A percentile compares a stretch with the other conserved stretches of the same genome.
These are phyloP conservation scores for Lithophane semibrunnea DNA, from an alignment of 2,888 invertebrate genomes.

Conservation along the genomic window DNA sequence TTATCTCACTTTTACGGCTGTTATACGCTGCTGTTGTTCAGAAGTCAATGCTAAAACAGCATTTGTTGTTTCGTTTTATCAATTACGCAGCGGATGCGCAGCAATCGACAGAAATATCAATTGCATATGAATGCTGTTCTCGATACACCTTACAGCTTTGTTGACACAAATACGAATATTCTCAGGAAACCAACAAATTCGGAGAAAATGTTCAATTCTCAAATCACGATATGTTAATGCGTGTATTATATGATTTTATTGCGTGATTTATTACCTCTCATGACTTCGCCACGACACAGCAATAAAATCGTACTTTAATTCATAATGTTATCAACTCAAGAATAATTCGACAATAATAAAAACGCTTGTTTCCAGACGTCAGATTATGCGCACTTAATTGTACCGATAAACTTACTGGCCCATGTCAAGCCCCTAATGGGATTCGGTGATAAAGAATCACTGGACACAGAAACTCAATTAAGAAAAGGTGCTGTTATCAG, in stretches of 20 bases:
- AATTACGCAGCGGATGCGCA: constrained; percentile 80
- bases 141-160: constrained; percentile 49
- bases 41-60: constrained; percentile 71
- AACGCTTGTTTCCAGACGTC: constrained; percentile 67
- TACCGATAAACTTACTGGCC: constrained; percentile 79
- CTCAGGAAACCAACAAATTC: constrained; percentile 33
- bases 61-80: constrained; percentile 82
- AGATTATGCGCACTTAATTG: constrained; percentile 80
- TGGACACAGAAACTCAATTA: constrained; percentile 89
- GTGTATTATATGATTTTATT: constrained; percentile 50
- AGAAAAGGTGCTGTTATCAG: constrained; percentile 86
- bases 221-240: constrained; percentile 44
- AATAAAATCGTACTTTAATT: constrained; percentile 70
- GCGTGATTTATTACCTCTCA: constrained; percentile 55
- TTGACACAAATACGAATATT: constrained; percentile 40
- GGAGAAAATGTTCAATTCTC: constrained; percentile 32
- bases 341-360: constrained; percentile 72
- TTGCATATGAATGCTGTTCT: constrained; percentile 67
- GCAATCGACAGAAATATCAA: constrained; percentile 76
- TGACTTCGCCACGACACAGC: constrained; percentile 71
- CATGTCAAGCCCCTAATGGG: constrained; percentile 81
- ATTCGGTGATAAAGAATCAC: constrained; percentile 83
- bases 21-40: constrained; percentile 75
- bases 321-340: constrained; percentile 63
- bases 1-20: constrained; percentile 84